Evolutionary conservation across 2,888 invertebrate genomes (phyloP), one percentile per base, ranked within the genome.

Genomic region (Linnaemya tessellans): DNA sequence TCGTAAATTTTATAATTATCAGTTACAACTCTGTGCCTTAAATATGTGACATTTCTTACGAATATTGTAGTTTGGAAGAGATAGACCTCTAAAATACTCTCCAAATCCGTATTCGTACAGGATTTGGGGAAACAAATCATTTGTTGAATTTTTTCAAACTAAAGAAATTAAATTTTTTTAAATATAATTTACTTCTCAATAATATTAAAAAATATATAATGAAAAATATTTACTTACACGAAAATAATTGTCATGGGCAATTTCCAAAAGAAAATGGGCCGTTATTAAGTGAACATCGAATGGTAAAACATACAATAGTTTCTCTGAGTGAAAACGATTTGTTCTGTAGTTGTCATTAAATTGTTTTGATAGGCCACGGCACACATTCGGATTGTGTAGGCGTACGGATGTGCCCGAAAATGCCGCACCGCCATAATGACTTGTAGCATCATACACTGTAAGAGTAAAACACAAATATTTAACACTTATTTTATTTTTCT

Each of bases 401-500:
- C 96, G 95, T 91, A 95, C 71, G 35, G 86, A 65, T 1, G 96
- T 95, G 93, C 95, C 95, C 92, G 85, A 68, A 79, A 95, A 96
- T 93, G 95, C 95, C 91, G 95, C 95, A 0, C 95, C 95, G 0
- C 95, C 94, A 92, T 96, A 96, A 84, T 95, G 94, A 0, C 96
- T 95, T 88, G 95, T 95, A 0, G 96, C 95, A 90, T 95, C 94
- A 84, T 94, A 94, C 93, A 94, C 94, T 94, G 7, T 9, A 18
- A 11, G 15, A 3, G 51, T 25, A n/a, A 30, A 25, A 41, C 2
- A 70, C 9, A 43, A 18, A 64, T 38, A 70, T 9, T 41, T n/a
- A 10, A 11, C 3, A 22, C 7, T 38, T n/a, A n/a, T n/a, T 38
- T 22, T 30, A 30, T 5, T 30, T 30, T 30, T 20, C 30, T 20